Base-by-base conservation (phyloP, 2,113 vertebrate genomes). In the Mirounga angustirostris region DNA sequence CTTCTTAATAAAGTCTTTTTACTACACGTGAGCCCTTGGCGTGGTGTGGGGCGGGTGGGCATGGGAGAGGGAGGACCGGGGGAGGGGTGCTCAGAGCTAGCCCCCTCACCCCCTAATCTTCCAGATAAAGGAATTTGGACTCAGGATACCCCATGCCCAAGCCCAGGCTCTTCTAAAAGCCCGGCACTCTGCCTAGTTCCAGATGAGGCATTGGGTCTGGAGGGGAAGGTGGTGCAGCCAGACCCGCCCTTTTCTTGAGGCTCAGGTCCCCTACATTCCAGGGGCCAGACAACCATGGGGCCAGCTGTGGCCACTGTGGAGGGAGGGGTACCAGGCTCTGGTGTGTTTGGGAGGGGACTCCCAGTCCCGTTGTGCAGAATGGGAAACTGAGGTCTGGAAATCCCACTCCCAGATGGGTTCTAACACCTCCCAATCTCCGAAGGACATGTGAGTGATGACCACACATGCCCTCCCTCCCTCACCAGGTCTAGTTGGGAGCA, bases 1-100 rank as follows among this genome's bases (percentile, higher is more conserved):
- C 99, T 99, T 99, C 99, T 99, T 99, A 99, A 99, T 99, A 99
- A 99, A 99, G 99, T 99, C 98, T 99, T 99, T 99, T 99, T 99
- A 98, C 98, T 98, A 98, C 98, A 98, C 85, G 79, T 88, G 93
- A 98, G 97, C 40, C 16, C 94, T 18, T 7, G 46, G 86, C 26
- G 0, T 12, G 0, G 84, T 94, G 61, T 98, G 91, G 96, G 85
- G 18, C 21, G 2, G 13, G 56, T 2, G 33, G 89, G 36, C 4
- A 0, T 4, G 30, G 33, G 69, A 9, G 52, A 9, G 7, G 50
- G 46, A 22, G 5, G 40, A 79, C 0, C 1, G 2, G 2, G 46
- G 52, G 0, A 24, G 14, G 61, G 81, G 7, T 7, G 0, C 73
- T 50, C 30, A 36, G 58, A 33, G 26, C n/a, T 3, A 9, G 69